phyloP scores from a whole-genome alignment of 2,797 vertebrate genomes.

The Gobio occitaniae region DNA sequence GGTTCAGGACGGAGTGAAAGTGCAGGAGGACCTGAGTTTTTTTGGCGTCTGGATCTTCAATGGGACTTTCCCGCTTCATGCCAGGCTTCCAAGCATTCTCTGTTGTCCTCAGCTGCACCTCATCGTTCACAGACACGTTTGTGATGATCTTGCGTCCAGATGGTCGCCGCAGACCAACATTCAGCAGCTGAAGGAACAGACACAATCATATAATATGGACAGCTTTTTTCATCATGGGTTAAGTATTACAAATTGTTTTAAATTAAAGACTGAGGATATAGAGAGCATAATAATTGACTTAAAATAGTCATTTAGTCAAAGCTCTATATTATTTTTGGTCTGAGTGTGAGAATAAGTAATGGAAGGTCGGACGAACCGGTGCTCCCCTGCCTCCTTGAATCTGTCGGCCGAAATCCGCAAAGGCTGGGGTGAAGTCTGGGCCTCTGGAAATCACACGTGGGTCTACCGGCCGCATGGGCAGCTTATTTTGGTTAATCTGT shows the following conservation, averaged over 20 bases:
- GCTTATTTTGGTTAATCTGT: conserved; percentile 87
- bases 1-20: neutral
- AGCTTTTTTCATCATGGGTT: neutral
- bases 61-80: conserved; percentile 79
- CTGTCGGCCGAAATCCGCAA: conserved; percentile 86
- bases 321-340: neutral
- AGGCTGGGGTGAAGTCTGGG: conserved; percentile 88
- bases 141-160: conserved; percentile 86
- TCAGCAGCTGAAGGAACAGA: conserved; percentile 57
- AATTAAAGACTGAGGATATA: neutral
- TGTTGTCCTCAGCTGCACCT: conserved; percentile 84
- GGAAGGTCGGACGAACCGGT: conserved; percentile 74
- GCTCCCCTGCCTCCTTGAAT: conserved; percentile 78
- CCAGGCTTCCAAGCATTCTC: conserved; percentile 89
- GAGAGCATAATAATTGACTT: neutral
- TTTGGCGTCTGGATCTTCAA: conserved; percentile 69
- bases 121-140: conserved; percentile 85
- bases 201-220: neutral
- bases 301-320: neutral
- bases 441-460: conserved; percentile 84
- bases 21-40: conserved; percentile 81
- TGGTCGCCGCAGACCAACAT: conserved; percentile 66
- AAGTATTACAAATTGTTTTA: neutral
- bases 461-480: conserved; percentile 80
- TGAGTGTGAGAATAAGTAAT: neutral